Conservation (phyloP, 2,113 vertebrate species). For the Charina bottae region DNA sequence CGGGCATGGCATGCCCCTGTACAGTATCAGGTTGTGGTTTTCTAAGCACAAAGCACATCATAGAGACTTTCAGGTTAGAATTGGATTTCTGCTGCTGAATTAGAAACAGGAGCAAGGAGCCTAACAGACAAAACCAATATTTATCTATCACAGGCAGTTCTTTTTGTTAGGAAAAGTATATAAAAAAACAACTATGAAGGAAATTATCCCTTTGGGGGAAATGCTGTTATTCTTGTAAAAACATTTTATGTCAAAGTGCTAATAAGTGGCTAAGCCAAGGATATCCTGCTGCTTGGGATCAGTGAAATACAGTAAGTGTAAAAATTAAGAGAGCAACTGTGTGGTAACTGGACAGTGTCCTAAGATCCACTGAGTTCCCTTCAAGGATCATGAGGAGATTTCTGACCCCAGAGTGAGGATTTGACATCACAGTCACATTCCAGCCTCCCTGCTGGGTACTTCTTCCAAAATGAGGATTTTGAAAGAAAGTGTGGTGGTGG, state of each 20-base stretch:
- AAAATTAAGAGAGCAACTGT: not conserved
- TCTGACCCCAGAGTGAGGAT: not conserved
- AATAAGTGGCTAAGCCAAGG: not conserved
- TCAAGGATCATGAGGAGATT: not conserved
- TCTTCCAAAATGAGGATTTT: not conserved
- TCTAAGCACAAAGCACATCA: not conserved
- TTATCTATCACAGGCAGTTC: not conserved
- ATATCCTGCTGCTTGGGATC: not conserved
- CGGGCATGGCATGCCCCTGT: not conserved
- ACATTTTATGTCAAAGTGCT: not conserved
- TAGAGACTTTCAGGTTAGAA: slow-evolving; percentile 17
- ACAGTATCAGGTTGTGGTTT: not conserved
- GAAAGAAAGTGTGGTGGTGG: not conserved
- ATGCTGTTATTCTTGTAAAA: not conserved
- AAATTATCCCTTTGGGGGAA: not conserved
- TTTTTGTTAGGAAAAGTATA: not conserved
- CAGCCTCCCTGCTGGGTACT: not conserved
- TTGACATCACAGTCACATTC: not conserved
- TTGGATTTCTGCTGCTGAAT: not conserved
- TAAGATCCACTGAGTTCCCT: not conserved
- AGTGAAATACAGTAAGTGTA: not conserved
- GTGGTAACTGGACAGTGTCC: not conserved
- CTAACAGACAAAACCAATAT: not conserved
- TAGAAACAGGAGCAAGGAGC: not conserved
- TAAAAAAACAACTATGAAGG: not conserved